Base-by-base conservation (phyloP, 2,113 vertebrate species). In the Hippocampus abdominalis region DNA sequence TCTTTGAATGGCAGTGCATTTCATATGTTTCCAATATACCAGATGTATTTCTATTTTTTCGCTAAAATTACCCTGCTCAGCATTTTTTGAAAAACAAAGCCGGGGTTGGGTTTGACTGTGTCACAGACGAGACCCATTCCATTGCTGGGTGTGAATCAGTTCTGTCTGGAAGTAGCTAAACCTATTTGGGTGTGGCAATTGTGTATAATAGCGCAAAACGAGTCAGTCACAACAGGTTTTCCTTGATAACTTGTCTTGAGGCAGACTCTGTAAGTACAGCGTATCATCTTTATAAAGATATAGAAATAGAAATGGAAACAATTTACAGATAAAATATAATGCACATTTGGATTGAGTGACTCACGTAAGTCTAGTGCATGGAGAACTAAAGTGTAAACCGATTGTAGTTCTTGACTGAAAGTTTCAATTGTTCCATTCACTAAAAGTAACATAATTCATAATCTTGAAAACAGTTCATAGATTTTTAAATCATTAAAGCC, bases 141-240 rank as follows among this genome's bases (percentile, higher is more conserved):
- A 64, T 13, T n/a, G 36, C 62, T 71, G 71, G 76, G 76, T 79
- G 76, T 77, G 66, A 77, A 62, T 27, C 54, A 11, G 42, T 9
- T 69, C 61, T 69, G 40, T 64, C 71, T 20, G 23, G 40, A 39
- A 70, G 62, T 7, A 27, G 44, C 59, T 20, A 54, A 21, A 59
- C 18, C 18, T 57, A 4, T 15, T 25, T 39, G 11, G 40, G 5
- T 27, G 20, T 69, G 79, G 75, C 56, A 29, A 16, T 59, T 57
- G 83, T 71, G 77, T 78, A 69, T 68, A 48, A 9, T 8, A 18
- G 13, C 13, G 39, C 20, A 27, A 25, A 46, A 8, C 44, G 11
- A 21, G 10, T 75, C 10, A 2, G 49, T 57, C 48, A 51, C 13
- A 56, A 25, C 15, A 48, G 0, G 29, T 57, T 2, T 18, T 53